phyloP scores from a whole-genome alignment of 2,888 invertebrate species.

The Cactoblastis cactorum region DNA sequence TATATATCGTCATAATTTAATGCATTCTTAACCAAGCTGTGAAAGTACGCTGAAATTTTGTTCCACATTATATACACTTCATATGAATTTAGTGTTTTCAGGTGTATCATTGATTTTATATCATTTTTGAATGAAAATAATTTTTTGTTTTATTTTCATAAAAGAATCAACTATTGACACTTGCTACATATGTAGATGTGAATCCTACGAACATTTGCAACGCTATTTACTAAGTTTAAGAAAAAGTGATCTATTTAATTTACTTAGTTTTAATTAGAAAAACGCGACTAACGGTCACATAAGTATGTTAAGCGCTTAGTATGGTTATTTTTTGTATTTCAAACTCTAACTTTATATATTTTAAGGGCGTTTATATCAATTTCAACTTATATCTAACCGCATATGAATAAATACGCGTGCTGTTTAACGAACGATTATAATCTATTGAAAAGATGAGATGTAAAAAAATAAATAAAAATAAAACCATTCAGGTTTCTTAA shows the following conservation, averaged over 20 bases:
- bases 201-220: background rate
- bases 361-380: background rate
- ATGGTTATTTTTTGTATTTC: constrained; percentile 1
- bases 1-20: too few relatives aligned
- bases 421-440: too few relatives aligned
- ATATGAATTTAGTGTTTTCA: too few relatives aligned
- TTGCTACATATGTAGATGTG: background rate
- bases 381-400: background rate
- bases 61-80: too few relatives aligned
- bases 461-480: too few relatives aligned
- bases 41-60: too few relatives aligned
- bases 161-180: background rate
- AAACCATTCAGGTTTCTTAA: too few relatives aligned
- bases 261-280: background rate
- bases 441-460: too few relatives aligned
- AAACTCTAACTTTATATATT: background rate
- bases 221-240: background rate
- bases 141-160: background rate
- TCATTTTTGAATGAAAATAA: background rate
- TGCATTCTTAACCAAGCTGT: too few relatives aligned
- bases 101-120: background rate
- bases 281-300: constrained; percentile 6
- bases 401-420: too few relatives aligned
- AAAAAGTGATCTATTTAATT: background rate
- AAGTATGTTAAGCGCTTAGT: constrained; percentile 7